These are phyloP conservation scores for Mythimna pallens DNA, from an alignment of 2,888 invertebrate species.

Conservation along the genomic window DNA sequence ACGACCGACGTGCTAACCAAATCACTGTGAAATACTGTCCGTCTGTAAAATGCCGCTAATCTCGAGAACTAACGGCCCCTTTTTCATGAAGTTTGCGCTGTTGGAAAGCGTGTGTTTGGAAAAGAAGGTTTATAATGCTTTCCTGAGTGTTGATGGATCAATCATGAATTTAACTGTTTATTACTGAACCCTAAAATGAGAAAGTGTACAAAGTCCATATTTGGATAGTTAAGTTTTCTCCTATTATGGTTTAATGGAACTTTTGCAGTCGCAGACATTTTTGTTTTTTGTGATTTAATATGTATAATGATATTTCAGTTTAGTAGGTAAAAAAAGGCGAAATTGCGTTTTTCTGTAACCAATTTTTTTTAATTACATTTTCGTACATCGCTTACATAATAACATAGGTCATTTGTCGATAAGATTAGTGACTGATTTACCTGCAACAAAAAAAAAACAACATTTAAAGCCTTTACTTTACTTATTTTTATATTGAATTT, in stretches of 20 bases:
- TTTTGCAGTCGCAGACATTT: background rate
- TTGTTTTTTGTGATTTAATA: no score
- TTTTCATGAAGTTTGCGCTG: slow-evolving; percentile 24
- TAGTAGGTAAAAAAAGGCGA: no score
- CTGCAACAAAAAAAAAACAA: no score
- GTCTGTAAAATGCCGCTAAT: slow-evolving; percentile 23
- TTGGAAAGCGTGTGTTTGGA: background rate
- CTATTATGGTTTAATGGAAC: background rate
- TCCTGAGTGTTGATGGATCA: slow-evolving; percentile 1
- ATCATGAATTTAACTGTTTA: background rate
- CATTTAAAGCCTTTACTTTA: no score
- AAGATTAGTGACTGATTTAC: no score
- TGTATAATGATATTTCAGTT: no score
- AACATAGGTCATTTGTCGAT: no score
- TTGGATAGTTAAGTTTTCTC: background rate
- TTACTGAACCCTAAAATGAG: background rate
- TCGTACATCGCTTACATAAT: no score
- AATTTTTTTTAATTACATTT: no score
- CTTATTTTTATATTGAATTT: no score
- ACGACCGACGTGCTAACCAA: slow-evolving; percentile 80
- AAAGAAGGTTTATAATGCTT: slow-evolving; percentile 28
- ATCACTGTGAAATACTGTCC: slow-evolving; percentile 66
- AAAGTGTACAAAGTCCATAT: no score
- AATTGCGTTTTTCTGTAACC: no score
- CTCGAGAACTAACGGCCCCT: slow-evolving; percentile 16